phyloP scores from a whole-genome alignment of 2,888 invertebrate genomes.

The Resseliella maxima region DNA sequence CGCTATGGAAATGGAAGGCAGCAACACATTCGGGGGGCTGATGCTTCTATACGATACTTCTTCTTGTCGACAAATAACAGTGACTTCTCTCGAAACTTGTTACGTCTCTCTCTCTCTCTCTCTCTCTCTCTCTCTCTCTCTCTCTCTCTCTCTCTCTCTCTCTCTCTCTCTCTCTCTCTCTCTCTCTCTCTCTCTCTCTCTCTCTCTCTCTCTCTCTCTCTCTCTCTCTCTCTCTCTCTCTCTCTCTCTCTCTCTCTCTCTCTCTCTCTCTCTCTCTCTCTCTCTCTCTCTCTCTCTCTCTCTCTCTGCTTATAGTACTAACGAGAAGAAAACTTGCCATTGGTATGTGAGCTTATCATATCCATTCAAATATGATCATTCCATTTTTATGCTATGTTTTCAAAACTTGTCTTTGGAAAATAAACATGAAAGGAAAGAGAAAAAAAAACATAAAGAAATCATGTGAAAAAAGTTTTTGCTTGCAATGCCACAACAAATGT shows the following conservation, averaged over 20 bases:
- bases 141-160: no score
- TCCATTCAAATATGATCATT: not conserved
- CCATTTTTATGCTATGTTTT: not conserved
- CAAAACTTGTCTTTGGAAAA: conserved; percentile 4
- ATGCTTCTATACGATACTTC: not conserved
- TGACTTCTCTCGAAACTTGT: not conserved
- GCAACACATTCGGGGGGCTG: not conserved
- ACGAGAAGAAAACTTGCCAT: not conserved
- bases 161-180: no score
- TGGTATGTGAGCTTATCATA: not conserved
- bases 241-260: no score
- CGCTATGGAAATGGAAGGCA: not conserved
- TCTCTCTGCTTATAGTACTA: no score
- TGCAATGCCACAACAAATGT: not conserved
- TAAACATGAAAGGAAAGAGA: not conserved
- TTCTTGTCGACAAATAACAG: not conserved
- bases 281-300: no score
- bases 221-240: no score
- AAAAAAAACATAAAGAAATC: not conserved
- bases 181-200: no score
- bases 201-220: no score
- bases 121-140: no score
- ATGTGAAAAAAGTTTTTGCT: not conserved
- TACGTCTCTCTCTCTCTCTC: no score
- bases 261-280: no score